Evolutionary conservation across 2,797 vertebrate genomes (phyloP).

Genomic region (Parambassis ranga): DNA sequence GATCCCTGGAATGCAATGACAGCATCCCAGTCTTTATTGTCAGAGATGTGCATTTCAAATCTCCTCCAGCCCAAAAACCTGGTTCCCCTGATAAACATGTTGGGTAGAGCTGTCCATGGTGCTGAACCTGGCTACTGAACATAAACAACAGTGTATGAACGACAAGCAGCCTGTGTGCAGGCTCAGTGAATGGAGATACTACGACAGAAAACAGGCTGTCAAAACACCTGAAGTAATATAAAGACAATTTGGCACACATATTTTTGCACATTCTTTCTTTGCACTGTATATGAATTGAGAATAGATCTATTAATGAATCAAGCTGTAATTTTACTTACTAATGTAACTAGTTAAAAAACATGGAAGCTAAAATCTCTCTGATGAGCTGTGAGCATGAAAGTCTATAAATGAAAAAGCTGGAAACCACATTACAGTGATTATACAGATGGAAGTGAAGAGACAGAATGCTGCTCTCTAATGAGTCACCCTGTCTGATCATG

Average conservation of each 20-base stretch:
- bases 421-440: slow-evolving; percentile 43
- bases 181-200: background rate
- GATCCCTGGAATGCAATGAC: too few species aligned
- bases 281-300: background rate
- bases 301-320: background rate
- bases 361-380: slow-evolving; percentile 7
- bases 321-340: background rate
- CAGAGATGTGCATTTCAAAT: too few species aligned
- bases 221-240: background rate
- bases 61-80: too few species aligned
- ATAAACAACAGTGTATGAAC: background rate
- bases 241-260: background rate
- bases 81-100: too few species aligned
- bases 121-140: slow-evolving; percentile 28
- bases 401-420: slow-evolving; percentile 25
- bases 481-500: slow-evolving; percentile 33
- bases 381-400: background rate
- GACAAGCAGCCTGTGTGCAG: background rate
- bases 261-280: background rate
- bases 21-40: too few species aligned
- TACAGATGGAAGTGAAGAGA: slow-evolving; percentile 23
- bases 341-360: background rate
- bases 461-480: slow-evolving; percentile 36
- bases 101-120: slow-evolving; percentile 57
- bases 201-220: background rate